Evolutionary conservation across 2,888 invertebrate genomes (phyloP), one percentile per base, ranked within the genome.

Genomic region (Caenorhabditis auriculariae): DNA sequence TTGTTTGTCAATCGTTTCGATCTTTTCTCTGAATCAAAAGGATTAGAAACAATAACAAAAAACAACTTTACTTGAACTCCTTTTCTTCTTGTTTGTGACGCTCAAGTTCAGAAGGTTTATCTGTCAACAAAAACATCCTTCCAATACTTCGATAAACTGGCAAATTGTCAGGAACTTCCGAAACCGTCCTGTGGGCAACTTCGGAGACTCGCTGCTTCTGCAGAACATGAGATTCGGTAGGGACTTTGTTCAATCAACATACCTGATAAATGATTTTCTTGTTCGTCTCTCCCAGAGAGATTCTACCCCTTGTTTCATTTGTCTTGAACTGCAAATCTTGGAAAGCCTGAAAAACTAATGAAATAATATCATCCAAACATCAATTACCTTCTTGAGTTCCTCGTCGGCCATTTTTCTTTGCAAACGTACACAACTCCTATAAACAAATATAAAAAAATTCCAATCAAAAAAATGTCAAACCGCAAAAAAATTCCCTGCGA

Each of bases 1-100:
- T 74, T 87, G 90, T 66, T 86, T 87, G 83, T 89, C 82, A 32
- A 84, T 83, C 1, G 58, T 52, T 4, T 56, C 67, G 15, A 58
- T 56, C 44, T 63, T 57, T 1, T 60, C 65, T 35, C 66, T 66
- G 52, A 35, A 68, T 46, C 5, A 4, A 43, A 37, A n/a, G 35
- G 15, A 47, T 41, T 9, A 44, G 12, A 24, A 24, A 17, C 21
- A 1, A 44, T 15, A 44, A 45, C 12, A 19, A 45, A n/a, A 23
- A 23, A 9, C 9, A 45, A 42, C 39, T 55, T 42, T 24, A 69
- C 70, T 57, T 55, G 49, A 47, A 62, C n/a, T 60, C 56, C 39
- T 57, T 51, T 3, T 59, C 59, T 28, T 70, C 70, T 7, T 49
- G 29, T 24, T 60, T 46, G 41, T 70, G 66, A 37, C 70, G 45